phyloP scores from a whole-genome alignment of 2,888 invertebrate genomes.

The Caenorhabditis parvicauda region DNA sequence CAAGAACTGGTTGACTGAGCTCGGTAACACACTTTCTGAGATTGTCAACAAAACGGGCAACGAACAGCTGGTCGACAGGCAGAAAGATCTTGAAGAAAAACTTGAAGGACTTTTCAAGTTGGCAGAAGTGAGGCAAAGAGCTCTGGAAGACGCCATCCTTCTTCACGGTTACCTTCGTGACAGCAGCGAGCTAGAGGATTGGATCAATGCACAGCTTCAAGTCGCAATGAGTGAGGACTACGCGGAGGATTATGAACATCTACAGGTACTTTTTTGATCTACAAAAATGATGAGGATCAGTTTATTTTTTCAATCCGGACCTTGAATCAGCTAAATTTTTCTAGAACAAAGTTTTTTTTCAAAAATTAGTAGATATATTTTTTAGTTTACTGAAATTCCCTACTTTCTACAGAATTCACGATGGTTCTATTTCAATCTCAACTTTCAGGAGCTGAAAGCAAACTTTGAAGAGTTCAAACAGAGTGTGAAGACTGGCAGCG shows the following conservation, averaged over 20 bases:
- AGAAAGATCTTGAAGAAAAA: slow-evolving; percentile 46
- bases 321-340: too few relatives aligned
- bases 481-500: slow-evolving; percentile 83
- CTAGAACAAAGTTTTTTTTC: too few relatives aligned
- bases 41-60: too few relatives aligned
- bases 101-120: slow-evolving; percentile 42
- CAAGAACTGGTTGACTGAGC: slow-evolving; percentile 44
- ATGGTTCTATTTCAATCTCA: too few relatives aligned
- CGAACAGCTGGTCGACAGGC: too few relatives aligned
- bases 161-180: slow-evolving; percentile 81
- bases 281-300: too few relatives aligned
- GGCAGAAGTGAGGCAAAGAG: slow-evolving; percentile 38
- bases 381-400: too few relatives aligned
- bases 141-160: slow-evolving; percentile 85
- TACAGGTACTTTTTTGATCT: too few relatives aligned
- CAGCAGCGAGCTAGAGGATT: slow-evolving; percentile 78
- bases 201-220: slow-evolving; percentile 87
- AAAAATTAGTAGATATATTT: too few relatives aligned
- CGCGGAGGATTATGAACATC: slow-evolving; percentile 76
- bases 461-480: slow-evolving; percentile 91
- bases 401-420: too few relatives aligned
- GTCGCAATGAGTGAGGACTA: slow-evolving; percentile 87
- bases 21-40: slow-evolving; percentile 37
- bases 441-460: slow-evolving; percentile 79
- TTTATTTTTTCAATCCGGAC: too few relatives aligned